A percentile compares a stretch with the other conserved stretches of the same genome.
phyloP scores from a whole-genome alignment of 2,888 invertebrate species.

The Chrysotoxum bicinctum region DNA sequence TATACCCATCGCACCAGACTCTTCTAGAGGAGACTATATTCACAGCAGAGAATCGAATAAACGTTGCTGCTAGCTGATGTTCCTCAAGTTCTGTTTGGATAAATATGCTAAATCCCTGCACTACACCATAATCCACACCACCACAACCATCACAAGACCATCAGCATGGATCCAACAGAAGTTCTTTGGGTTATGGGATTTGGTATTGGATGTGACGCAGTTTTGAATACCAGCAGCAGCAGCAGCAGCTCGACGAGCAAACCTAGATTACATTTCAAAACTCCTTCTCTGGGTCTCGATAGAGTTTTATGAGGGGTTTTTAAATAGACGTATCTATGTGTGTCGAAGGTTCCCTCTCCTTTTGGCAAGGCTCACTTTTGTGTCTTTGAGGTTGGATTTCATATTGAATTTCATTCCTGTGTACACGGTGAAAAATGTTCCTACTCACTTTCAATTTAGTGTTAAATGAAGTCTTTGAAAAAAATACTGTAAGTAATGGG shows the following conservation, averaged over 20 bases:
- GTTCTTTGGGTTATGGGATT: conserved; percentile 18
- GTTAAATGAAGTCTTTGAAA: too few relatives aligned
- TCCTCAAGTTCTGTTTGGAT: conserved; percentile 25
- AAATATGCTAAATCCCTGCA: conserved; percentile 54
- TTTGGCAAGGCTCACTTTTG: conserved; percentile 23
- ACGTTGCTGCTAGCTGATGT: conserved; percentile 5
- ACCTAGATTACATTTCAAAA: conserved; percentile 56
- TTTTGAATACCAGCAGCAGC: conserved; percentile 69
- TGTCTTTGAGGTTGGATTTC: conserved; percentile 36
- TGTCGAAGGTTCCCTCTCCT: conserved; percentile 26
- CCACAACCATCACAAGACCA: background rate
- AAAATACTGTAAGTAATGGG: too few relatives aligned
- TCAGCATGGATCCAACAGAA: conserved; percentile 43
- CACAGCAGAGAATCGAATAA: conserved; percentile 4
- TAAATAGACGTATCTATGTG: background rate
- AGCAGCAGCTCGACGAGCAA: conserved; percentile 54
- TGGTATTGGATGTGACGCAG: conserved; percentile 52
- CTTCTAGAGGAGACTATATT: background rate
- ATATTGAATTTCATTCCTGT: conserved; percentile 43
- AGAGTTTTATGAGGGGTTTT: background rate
- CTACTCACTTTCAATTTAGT: too few relatives aligned
- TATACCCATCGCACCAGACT: background rate
- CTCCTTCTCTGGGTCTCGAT: conserved; percentile 31
- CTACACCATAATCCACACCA: conserved; percentile 51
- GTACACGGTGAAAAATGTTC: background rate